phyloP scores from a whole-genome alignment of 2,797 vertebrate species.

The Ptychadena robeensis region DNA sequence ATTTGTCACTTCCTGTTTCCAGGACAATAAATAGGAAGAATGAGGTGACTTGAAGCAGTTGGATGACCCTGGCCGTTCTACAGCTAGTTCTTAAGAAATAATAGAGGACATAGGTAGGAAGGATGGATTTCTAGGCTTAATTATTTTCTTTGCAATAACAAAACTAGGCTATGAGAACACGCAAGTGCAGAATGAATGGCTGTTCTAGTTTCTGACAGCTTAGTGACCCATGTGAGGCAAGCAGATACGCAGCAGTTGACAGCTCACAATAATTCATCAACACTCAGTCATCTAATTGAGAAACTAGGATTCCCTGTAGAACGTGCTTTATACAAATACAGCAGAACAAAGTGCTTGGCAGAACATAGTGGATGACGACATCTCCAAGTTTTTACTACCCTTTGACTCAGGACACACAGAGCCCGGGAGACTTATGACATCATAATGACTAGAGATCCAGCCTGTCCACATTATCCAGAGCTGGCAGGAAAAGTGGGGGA shows the following conservation, averaged over 20 bases:
- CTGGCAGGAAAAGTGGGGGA: conserved; percentile 12
- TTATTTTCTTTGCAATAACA: not conserved
- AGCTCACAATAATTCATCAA: conserved; percentile 19
- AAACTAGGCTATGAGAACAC: not conserved
- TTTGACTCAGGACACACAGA: not conserved
- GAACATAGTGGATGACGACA: conserved; percentile 5
- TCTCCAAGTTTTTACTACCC: conserved; percentile 9
- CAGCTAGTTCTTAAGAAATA: no score
- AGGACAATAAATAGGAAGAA: no score
- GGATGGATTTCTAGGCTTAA: not conserved
- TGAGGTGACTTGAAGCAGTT: no score
- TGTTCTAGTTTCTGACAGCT: conserved; percentile 2
- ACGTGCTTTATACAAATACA: not conserved
- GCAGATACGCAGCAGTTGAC: not conserved
- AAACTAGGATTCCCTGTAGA: conserved; percentile 12
- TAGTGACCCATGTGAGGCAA: not conserved
- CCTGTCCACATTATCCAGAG: not conserved
- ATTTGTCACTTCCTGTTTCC: no score
- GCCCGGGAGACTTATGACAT: conserved; percentile 11
- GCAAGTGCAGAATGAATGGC: not conserved
- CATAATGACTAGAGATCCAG: conserved; percentile 6
- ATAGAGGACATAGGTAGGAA: no score
- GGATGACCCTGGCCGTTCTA: no score
- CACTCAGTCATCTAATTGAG: conserved; percentile 7
- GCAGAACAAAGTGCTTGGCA: conserved; percentile 42